Evolutionary conservation across 1,140 invertebrate genomes (phyloP).

Genomic region (Lepidotrigona ventralis): DNA sequence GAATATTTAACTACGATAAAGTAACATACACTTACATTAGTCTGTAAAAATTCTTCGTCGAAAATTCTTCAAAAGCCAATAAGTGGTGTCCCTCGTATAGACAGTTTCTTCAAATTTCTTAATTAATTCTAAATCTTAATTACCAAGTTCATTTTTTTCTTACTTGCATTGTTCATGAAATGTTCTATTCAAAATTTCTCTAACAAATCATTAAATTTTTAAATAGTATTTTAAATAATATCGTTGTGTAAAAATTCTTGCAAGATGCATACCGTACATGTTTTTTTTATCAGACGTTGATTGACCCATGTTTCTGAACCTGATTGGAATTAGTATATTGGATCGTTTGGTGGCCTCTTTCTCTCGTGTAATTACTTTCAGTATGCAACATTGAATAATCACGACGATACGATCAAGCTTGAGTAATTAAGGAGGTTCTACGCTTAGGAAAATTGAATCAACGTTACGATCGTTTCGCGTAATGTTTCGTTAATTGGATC

Average conservation of each 20-base stretch:
- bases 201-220: not conserved
- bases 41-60: too few species aligned
- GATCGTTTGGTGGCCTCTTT: conserved; percentile 55
- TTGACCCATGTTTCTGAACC: not conserved
- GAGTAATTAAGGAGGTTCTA: conserved; percentile 1
- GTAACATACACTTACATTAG: too few species aligned
- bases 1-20: not conserved
- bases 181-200: not conserved
- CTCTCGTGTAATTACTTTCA: not conserved
- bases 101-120: too few species aligned
- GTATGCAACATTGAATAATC: not conserved
- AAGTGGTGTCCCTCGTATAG: too few species aligned
- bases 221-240: not conserved
- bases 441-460: conserved; percentile 17
- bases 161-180: not conserved
- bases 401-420: not conserved
- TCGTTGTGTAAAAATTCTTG: not conserved
- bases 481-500: conserved; percentile 16
- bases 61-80: too few species aligned
- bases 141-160: not conserved
- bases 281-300: not conserved
- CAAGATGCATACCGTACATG: not conserved
- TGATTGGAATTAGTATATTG: conserved; percentile 18
- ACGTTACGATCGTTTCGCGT: conserved; percentile 22
- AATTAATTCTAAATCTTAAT: not conserved